These are phyloP conservation scores for Anhinga anhinga DNA, from an alignment of 2,113 vertebrate genomes.

Conservation along the genomic window DNA sequence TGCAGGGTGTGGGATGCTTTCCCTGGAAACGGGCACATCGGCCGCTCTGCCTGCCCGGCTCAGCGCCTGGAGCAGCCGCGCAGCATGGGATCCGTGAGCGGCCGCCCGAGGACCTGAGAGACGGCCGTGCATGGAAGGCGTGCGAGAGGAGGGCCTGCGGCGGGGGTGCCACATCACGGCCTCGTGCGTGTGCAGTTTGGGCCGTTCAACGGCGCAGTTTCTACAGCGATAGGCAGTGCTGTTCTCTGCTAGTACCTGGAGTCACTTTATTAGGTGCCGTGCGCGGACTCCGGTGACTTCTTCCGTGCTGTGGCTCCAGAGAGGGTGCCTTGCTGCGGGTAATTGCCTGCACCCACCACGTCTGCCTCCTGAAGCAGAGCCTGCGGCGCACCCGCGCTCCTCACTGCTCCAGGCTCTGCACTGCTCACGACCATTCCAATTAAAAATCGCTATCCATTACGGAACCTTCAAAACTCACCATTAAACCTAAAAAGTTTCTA, in stretches of 20 bases:
- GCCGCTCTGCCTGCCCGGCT: neutral
- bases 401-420: neutral
- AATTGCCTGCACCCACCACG: neutral
- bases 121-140: accelerated
- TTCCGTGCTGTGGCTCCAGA: neutral
- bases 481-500: neutral
- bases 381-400: neutral
- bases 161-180: accelerated
- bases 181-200: neutral
- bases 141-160: accelerated
- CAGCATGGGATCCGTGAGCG: accelerated
- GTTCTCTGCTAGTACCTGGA: neutral
- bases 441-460: neutral
- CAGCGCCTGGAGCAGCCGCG: accelerated
- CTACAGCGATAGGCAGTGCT: neutral
- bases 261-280: neutral
- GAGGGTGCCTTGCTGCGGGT: neutral
- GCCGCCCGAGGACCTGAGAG: accelerated
- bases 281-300: neutral
- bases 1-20: neutral
- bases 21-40: accelerated
- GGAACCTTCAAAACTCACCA: neutral
- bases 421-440: neutral
- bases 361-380: neutral
- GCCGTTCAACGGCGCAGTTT: neutral